These are phyloP conservation scores for Solenopsis invicta DNA, from an alignment of 1,140 invertebrate species.

Conservation along the genomic window DNA sequence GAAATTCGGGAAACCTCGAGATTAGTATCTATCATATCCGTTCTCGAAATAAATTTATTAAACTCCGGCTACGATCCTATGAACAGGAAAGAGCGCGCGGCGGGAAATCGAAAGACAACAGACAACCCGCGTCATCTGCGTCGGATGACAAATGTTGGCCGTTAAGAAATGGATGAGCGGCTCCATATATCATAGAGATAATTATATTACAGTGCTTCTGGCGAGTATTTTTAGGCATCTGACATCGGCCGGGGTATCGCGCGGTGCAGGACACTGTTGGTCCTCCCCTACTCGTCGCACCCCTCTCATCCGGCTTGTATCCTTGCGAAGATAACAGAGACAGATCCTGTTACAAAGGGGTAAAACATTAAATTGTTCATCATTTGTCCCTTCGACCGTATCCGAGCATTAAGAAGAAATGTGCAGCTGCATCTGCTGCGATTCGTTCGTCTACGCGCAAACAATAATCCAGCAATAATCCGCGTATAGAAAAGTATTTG, in stretches of 20 bases:
- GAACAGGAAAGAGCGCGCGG: conserved; percentile 3
- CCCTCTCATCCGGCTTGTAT: conserved; percentile 65
- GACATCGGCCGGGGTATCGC: conserved; percentile 27
- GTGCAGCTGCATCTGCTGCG: conserved; percentile 36
- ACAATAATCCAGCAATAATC: conserved; percentile 26
- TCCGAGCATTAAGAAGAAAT: conserved; percentile 52
- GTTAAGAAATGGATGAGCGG: conserved; percentile 77
- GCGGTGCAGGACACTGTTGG: conserved; percentile 40
- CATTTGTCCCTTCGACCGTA: conserved; percentile 67
- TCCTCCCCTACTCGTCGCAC: conserved; percentile 67
- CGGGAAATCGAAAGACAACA: conserved; percentile 58
- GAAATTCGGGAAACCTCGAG: neutral
- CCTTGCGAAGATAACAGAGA: conserved; percentile 67
- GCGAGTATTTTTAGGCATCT: conserved; percentile 78
- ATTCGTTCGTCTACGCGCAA: conserved; percentile 20
- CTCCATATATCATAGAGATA: conserved; percentile 82
- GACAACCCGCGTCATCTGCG: conserved; percentile 77
- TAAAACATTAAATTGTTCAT: conserved; percentile 75
- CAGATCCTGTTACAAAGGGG: conserved; percentile 61
- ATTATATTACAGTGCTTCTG: conserved; percentile 83
- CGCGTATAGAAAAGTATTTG: conserved; percentile 12
- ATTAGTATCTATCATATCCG: conserved; percentile 17
- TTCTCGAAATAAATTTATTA: conserved; percentile 68
- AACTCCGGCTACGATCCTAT: neutral
- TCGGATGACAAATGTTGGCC: conserved; percentile 79